Evolutionary conservation across 2,888 invertebrate genomes (phyloP).

Genomic region (Nipponacmea schrenckii): DNA sequence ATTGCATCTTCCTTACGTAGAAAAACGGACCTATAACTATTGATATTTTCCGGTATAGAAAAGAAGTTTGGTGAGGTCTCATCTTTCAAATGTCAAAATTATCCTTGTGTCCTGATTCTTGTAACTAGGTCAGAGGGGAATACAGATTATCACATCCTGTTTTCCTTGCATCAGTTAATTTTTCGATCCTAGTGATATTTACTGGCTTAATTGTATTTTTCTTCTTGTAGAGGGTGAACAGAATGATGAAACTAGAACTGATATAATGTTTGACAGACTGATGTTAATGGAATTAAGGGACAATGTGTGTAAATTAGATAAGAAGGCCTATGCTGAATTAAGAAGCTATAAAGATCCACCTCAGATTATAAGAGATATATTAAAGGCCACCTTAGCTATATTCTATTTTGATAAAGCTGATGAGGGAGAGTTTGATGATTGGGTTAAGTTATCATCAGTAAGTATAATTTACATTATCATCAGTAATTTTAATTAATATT

Average conservation of each 20-base stretch:
- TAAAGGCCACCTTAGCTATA: slow-evolving; percentile 61
- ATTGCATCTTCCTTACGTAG: too few relatives aligned
- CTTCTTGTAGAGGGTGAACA: slow-evolving; percentile 58
- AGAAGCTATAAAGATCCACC: slow-evolving; percentile 64
- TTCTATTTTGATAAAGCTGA: slow-evolving; percentile 58
- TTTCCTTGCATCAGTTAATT: too few relatives aligned
- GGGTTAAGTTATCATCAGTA: slow-evolving; percentile 61
- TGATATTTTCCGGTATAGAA: too few relatives aligned
- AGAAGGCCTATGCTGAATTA: slow-evolving; percentile 64
- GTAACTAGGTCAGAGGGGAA: too few relatives aligned
- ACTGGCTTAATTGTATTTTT: neutral
- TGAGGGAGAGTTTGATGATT: slow-evolving; percentile 60
- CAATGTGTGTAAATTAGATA: slow-evolving; percentile 61
- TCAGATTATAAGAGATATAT: slow-evolving; percentile 56
- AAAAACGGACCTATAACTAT: too few relatives aligned
- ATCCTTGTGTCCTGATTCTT: too few relatives aligned
- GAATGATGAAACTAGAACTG: slow-evolving; percentile 58
- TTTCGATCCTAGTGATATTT: too few relatives aligned
- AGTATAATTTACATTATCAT: slow-evolving; percentile 28
- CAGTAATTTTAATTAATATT: too few relatives aligned
- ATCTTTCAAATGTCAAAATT: too few relatives aligned
- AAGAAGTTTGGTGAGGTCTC: too few relatives aligned
- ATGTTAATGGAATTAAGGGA: slow-evolving; percentile 66
- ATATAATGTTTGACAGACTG: slow-evolving; percentile 66
- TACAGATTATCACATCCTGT: too few relatives aligned